Conservation (phyloP, 2,113 vertebrate genomes). For the Brevimyrus niger region DNA sequence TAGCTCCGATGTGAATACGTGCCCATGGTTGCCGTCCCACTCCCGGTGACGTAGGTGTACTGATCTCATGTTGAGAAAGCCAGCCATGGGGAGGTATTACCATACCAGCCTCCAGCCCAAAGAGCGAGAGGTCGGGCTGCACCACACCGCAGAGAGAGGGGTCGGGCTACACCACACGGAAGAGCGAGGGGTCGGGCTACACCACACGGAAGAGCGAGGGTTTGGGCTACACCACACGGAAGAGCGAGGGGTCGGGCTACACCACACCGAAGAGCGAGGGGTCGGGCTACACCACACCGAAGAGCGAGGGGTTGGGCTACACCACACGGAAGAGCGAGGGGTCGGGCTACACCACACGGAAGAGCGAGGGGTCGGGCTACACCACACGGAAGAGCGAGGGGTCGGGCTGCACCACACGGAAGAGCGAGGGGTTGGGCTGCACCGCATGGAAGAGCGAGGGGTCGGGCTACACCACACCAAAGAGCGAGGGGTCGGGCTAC, state of each 20-base stretch:
- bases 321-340: not conserved
- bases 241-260: not conserved
- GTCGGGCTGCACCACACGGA: too few relatives aligned
- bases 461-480: too few relatives aligned
- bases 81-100: not conserved
- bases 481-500: not conserved
- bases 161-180: too few relatives aligned
- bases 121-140: not conserved
- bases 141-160: not conserved
- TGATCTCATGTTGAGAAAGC: conserved; percentile 4
- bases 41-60: not conserved
- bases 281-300: not conserved
- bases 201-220: not conserved
- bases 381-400: not conserved
- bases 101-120: not conserved
- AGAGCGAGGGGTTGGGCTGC: not conserved
- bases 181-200: not conserved
- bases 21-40: not conserved
- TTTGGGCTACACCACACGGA: too few relatives aligned
- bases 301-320: not conserved
- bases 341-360: not conserved
- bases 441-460: not conserved
- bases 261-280: not conserved
- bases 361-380: not conserved
- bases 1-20: conserved; percentile 11